Evolutionary conservation across 2,888 invertebrate genomes (phyloP), one percentile per base, ranked within the genome.

Genomic region (Chrysolina americana): DNA sequence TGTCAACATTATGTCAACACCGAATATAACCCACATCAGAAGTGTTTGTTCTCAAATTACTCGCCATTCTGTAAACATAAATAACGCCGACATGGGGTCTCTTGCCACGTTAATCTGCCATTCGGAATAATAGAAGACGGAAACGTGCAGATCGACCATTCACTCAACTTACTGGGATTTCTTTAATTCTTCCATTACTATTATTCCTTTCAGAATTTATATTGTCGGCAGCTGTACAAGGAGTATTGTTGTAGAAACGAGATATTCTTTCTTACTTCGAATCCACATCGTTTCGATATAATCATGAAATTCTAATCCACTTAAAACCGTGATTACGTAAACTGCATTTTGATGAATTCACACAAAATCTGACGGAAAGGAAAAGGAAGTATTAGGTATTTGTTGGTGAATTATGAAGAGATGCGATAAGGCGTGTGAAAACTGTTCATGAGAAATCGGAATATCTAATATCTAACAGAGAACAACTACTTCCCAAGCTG

Each of bases 81-180:
- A 76, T 72, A 74, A 65, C 23, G 63, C 74, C 75, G 70, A 65
- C 72, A 72, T 53, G 72, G 75, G 72, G 71, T 63, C 68, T 69
- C 68, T 69, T 69, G 50, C 65, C 65, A 23, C 65, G 50, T 44
- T 70, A 74, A 74, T 73, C 65, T 65, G 66, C 73, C 65, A 68
- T 65, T 70, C 71, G 68, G 48, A 66, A 74, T 70, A 68, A 71
- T 41, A 19, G 53, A 70, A 68, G 76, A 70, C 74, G 76, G 76
- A 78, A 78, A 78, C 78, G 78, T 78, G 78, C 78, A 78, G 75
- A 76, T 69, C 56, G 48, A 48, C 70, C 71, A 74, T 78, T 74
- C 72, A 75, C 71, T 68, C 53, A 70, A 21, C 68, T 64, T 71
- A 75, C 56, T 23, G 71, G 71, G 78, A 78, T 76, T 76, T 76